Evolutionary conservation across 2,113 vertebrate species (phyloP).

Genomic region (Brachypodius melanocephalos): DNA sequence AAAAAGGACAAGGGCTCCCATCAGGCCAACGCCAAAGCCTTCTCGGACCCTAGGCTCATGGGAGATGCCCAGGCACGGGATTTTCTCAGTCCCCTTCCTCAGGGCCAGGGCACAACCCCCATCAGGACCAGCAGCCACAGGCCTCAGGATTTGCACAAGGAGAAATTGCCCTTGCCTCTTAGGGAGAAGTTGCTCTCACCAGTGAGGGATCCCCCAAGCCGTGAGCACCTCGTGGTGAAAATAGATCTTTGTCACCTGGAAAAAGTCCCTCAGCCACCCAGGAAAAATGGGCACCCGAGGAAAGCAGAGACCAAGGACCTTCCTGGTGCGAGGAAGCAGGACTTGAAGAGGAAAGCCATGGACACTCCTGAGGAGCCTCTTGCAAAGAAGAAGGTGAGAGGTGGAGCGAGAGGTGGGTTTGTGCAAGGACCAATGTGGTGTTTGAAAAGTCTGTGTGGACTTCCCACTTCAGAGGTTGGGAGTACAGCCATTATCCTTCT

Average conservation of each 20-base stretch:
- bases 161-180: conserved; percentile 42
- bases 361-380: conserved; percentile 48
- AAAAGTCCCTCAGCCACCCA: conserved; percentile 70
- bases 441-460: not conserved
- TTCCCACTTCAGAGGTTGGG: not conserved
- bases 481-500: not conserved
- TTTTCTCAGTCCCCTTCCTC: conserved; percentile 37
- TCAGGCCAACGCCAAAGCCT: conserved; percentile 18
- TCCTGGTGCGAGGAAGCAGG: conserved; percentile 42
- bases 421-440: not conserved
- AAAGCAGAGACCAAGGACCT: conserved; percentile 16
- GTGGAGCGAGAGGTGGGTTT: not conserved
- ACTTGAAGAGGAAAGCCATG: conserved; percentile 46
- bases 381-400: conserved; percentile 80
- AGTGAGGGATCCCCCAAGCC: not conserved
- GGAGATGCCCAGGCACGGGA: conserved; percentile 50
- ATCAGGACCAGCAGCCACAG: conserved; percentile 55
- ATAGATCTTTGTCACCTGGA: conserved; percentile 82
- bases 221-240: conserved; percentile 80
- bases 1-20: conserved; percentile 62
- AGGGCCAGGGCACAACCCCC: conserved; percentile 32
- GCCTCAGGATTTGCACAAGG: conserved; percentile 55
- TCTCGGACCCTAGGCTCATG: not conserved
- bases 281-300: conserved; percentile 36
- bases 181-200: conserved; percentile 42